Evolutionary conservation across 2,113 vertebrate genomes (phyloP), one percentile per base, ranked within the genome.

Genomic region (Gambusia affinis): DNA sequence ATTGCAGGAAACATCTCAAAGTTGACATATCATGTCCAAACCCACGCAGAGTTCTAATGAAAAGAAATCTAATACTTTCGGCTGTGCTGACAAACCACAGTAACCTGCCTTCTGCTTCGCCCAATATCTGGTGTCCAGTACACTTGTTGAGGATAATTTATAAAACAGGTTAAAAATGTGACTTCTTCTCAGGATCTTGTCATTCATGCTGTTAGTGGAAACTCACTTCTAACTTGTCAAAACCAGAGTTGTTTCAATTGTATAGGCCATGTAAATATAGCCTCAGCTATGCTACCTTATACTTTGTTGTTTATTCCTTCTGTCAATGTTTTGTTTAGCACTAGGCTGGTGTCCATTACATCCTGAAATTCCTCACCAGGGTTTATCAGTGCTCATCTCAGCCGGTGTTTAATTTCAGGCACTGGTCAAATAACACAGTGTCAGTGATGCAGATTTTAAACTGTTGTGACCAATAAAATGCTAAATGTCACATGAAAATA

Each of bases 1-100:
- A 67, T 69, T 60, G n/a, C 71, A 75, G 87, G 80, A 69, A 78
- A 82, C 76, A 70, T 84, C 57, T 78, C 70, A 80, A 85, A 84
- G 83, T 67, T 84, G 76, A 87, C 69, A 66, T 83, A 78, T 65
- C 64, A 73, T 83, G 76, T 87, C 70, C 74, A 72, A 81, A 83
- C 31, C 44, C 61, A 37, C 72, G 60, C 78, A n/a, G 44, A 85
- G 73, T 67, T 86, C 73, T 76, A 75, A 28, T 75, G 67, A 85
- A 87, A 91, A 83, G 67, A 62, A 72, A n/a, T 42, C 76, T 71
- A 76, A 82, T 68, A 62, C 27, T 85, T 85, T 83, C 74, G 83
- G 70, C 12, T 8, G 30, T 69, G 76, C 79, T 71, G 70, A 73
- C 19, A 19, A 80, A 75, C 67, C 35, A 24, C 74, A 80, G 88